A percentile compares a stretch with the other conserved stretches of the same genome.
Evolutionary conservation across 2,113 vertebrate genomes (phyloP).

Genomic region (Macroglossus sobrinus): DNA sequence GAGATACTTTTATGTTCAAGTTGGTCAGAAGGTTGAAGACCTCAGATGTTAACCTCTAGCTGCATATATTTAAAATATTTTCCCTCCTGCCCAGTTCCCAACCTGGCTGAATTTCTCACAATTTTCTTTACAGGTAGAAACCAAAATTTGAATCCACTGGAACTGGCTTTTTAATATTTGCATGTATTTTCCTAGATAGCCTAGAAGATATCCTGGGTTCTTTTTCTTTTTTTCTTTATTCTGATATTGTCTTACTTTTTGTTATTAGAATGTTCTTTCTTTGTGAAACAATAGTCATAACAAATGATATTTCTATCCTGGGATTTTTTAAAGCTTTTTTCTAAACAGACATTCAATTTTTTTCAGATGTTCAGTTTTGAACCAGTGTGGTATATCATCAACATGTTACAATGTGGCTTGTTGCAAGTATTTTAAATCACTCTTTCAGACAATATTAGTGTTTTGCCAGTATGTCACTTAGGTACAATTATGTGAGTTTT

Average conservation of each 20-base stretch:
- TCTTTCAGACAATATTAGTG: background rate
- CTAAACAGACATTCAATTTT: background rate
- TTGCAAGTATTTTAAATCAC: background rate
- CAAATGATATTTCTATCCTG: background rate
- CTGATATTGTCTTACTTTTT: background rate
- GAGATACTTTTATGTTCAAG: background rate
- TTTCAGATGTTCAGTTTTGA: background rate
- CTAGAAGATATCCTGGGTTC: background rate
- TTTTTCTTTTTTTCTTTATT: background rate
- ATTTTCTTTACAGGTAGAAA: background rate
- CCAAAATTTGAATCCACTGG: background rate
- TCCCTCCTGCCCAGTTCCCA: background rate
- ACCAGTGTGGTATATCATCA: background rate
- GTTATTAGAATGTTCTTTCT: background rate
- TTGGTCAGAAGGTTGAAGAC: background rate
- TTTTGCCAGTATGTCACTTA: background rate
- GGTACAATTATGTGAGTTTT: background rate
- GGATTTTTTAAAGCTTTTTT: background rate
- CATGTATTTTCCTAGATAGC: background rate
- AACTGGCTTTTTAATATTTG: background rate
- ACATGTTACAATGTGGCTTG: background rate
- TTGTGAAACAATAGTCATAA: background rate
- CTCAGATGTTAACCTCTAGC: background rate
- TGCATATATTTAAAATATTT: background rate
- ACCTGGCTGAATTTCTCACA: background rate